Percentiles rank a stretch among this genome's conserved stretches.
Evolutionary conservation across 2,888 invertebrate genomes (phyloP).

Genomic region (Caenorhabditis japonica): DNA sequence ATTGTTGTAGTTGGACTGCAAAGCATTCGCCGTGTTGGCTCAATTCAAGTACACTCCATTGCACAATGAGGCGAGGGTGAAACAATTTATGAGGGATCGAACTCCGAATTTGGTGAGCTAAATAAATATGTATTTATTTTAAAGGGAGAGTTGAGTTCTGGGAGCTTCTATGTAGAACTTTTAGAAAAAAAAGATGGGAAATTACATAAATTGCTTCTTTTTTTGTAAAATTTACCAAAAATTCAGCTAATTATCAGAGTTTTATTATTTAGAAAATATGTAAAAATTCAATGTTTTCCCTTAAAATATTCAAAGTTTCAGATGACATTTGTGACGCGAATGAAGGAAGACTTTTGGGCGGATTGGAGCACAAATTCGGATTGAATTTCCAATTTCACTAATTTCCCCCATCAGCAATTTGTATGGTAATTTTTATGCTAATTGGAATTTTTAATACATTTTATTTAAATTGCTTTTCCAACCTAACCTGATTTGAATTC

Average conservation of each 20-base stretch:
- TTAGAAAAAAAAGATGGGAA: not conserved
- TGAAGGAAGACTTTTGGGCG: slow-evolving; percentile 57
- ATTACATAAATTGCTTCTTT: not conserved
- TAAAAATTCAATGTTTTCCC: too few species aligned
- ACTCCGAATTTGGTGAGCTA: slow-evolving; percentile 47
- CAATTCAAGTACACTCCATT: slow-evolving; percentile 60
- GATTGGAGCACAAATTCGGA: slow-evolving; percentile 54
- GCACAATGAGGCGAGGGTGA: slow-evolving; percentile 45
- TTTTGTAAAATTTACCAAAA: not conserved
- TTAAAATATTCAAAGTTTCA: slow-evolving; percentile 12
- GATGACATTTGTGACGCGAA: slow-evolving; percentile 54
- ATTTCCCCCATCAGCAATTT: too few species aligned
- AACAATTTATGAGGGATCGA: slow-evolving; percentile 51
- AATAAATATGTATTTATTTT: too few species aligned
- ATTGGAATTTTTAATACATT: not conserved
- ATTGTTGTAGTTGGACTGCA: slow-evolving; percentile 52
- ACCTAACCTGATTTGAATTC: too few species aligned
- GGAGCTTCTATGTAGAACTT: not conserved
- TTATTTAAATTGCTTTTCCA: not conserved
- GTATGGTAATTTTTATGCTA: not conserved
- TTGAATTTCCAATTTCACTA: slow-evolving; percentile 37
- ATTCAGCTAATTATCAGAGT: too few species aligned
- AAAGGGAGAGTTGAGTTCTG: too few species aligned
- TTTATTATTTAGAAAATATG: too few species aligned
- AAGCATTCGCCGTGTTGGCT: slow-evolving; percentile 55